Evolutionary conservation across 2,888 invertebrate genomes (phyloP).

Genomic region (Poecilobothrus nobilitatus): DNA sequence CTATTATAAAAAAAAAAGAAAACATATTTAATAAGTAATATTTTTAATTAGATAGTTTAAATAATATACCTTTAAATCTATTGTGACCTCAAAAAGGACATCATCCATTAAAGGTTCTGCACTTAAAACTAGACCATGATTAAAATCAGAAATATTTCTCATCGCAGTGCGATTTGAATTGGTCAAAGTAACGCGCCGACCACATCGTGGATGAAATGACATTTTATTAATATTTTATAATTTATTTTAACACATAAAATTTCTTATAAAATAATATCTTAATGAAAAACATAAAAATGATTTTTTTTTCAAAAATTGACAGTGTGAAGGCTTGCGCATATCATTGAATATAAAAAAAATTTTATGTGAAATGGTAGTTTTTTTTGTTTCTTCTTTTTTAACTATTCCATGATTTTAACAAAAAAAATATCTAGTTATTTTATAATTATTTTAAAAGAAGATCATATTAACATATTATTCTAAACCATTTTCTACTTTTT

Average conservation of each 20-base stretch:
- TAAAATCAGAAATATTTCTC: conserved; percentile 71
- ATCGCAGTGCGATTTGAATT: conserved; percentile 78
- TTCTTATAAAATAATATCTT: conserved; percentile 3
- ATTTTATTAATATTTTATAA: conserved; percentile 32
- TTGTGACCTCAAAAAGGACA: conserved; percentile 75
- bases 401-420: not conserved
- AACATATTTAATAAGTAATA: not conserved
- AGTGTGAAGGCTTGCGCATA: conserved; percentile 1
- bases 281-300: not conserved
- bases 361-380: no score
- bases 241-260: not conserved
- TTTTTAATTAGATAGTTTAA: conserved; percentile 2
- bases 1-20: conserved; percentile 42
- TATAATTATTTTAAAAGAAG: no score
- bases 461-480: no score
- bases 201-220: conserved; percentile 72
- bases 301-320: not conserved
- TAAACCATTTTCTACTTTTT: no score
- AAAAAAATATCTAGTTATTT: not conserved
- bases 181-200: conserved; percentile 72
- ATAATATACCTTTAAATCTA: conserved; percentile 72
- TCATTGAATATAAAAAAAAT: not conserved
- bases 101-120: conserved; percentile 71
- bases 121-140: conserved; percentile 79
- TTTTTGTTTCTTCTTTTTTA: not conserved